These are phyloP conservation scores for Branchinecta lindahli DNA, from an alignment of 1,140 invertebrate genomes.

Conservation along the genomic window DNA sequence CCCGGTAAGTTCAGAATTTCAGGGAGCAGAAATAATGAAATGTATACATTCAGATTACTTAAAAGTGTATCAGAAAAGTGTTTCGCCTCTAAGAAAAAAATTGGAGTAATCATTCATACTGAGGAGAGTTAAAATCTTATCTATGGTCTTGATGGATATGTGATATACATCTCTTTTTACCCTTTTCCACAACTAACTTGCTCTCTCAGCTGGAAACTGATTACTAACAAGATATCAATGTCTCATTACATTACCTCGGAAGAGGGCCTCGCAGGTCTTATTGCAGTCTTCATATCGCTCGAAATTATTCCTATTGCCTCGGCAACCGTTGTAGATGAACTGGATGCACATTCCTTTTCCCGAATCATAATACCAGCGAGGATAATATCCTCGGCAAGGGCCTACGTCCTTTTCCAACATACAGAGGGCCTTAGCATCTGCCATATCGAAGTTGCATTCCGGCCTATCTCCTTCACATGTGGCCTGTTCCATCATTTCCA, in stretches of 20 bases:
- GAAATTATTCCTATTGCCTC: conserved; percentile 80
- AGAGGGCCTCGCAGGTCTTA: conserved; percentile 40
- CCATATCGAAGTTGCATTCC: conserved; percentile 51
- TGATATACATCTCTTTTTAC: too few relatives aligned
- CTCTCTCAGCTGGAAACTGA: too few relatives aligned
- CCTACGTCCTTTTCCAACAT: conserved; percentile 52
- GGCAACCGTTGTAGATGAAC: conserved; percentile 75
- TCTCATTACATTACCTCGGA: not conserved
- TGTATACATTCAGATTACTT: too few relatives aligned
- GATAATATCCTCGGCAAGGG: conserved; percentile 63
- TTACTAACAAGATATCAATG: not conserved
- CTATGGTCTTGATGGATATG: too few relatives aligned
- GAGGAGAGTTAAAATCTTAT: too few relatives aligned
- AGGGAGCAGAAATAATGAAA: too few relatives aligned
- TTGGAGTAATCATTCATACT: too few relatives aligned
- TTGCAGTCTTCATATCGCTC: conserved; percentile 56
- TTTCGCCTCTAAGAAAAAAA: too few relatives aligned
- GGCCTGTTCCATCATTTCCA: conserved; percentile 28
- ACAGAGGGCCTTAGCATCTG: conserved; percentile 60
- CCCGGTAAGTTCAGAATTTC: too few relatives aligned
- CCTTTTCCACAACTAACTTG: too few relatives aligned
- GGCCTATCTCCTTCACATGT: conserved; percentile 36
- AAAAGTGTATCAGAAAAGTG: too few relatives aligned
- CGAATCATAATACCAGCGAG: conserved; percentile 64
- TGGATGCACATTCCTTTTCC: conserved; percentile 53